Base-by-base conservation (phyloP, 2,888 invertebrate species). In the Torymus tubicola region DNA sequence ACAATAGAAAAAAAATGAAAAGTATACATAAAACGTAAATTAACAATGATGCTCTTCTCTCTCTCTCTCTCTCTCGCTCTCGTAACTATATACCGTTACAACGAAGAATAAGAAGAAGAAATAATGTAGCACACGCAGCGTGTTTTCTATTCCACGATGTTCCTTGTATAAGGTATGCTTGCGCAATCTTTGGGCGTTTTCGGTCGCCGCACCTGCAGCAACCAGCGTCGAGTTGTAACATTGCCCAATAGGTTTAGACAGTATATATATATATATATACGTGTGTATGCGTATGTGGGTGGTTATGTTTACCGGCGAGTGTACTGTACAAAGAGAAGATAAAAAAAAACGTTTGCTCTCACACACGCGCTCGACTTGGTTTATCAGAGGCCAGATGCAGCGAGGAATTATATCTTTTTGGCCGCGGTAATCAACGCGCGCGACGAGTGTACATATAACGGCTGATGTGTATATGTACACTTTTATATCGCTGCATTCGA, bases 81-180 rank as follows among this genome's bases (percentile, higher is more conserved):
- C 1, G 10, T 42, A 42, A 42, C 42, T 8, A 8, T 42, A 42
- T 8, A 42, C 31, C 0, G 42, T 42, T 42, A 42, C 10, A 42
- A 42, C 42, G 42, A 31, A 5, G 31, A 42, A 42, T 1, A 42
- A 42, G 42, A 42, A 42, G 8, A 42, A 42, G 42, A 42, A 42
- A 42, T 42, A 42, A 42, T 42, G 42, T 42, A 42, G 42, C 42
- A 42, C 42, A 42, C 1, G n/a, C n/a, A 0, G 42, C 42, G 8
- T 42, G 42, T 42, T 42, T 81, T 78, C 81, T 71, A 81, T 81
- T 78, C 81, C 78, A 81, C 78, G 70, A 14, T 77, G 31, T 68
- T 53, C 42, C 14, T 8, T 18, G 64, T n/a, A 50, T 50, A 50
- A 67, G 52, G 2, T 21, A 21, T 12, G n/a, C 42, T 55, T 55